Conservation (phyloP, 2,888 invertebrate species). For the Ormyrus nitidulus region DNA sequence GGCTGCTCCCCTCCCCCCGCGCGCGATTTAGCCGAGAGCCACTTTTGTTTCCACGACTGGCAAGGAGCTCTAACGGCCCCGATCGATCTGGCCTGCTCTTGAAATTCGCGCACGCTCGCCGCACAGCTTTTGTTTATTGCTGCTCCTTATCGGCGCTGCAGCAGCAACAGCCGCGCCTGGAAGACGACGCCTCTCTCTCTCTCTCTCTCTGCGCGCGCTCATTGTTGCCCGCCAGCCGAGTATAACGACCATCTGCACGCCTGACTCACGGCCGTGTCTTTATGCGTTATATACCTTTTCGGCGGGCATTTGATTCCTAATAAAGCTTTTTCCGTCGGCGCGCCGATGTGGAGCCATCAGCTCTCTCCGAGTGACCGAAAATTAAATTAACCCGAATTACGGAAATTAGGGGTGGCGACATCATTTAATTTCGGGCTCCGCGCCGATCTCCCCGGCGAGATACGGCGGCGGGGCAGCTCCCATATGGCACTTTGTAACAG, state of each 20-base stretch:
- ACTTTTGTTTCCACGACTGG: too few species aligned
- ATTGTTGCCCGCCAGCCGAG: too few species aligned
- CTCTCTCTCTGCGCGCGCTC: neutral
- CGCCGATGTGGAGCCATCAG: neutral
- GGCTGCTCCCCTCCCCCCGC: conserved; percentile 50
- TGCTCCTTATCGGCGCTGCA: too few species aligned
- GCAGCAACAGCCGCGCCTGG: too few species aligned
- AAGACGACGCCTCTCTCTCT: neutral
- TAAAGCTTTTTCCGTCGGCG: neutral
- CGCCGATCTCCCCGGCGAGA: conserved; percentile 33
- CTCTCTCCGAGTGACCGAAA: conserved; percentile 51
- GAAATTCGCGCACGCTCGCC: conserved; percentile 58
- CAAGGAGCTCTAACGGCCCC: conserved; percentile 28
- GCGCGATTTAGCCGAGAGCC: conserved; percentile 60
- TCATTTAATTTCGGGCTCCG: conserved; percentile 66
- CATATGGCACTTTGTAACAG: conserved; percentile 48
- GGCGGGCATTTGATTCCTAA: neutral
- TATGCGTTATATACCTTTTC: too few species aligned
- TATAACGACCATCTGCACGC: too few species aligned
- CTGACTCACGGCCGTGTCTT: too few species aligned
- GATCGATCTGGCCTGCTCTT: conserved; percentile 56
- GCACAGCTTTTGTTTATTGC: conserved; percentile 31
- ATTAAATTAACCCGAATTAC: conserved; percentile 67
- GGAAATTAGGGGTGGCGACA: conserved; percentile 67
- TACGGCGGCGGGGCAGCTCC: neutral